phyloP scores from a whole-genome alignment of 2,888 invertebrate genomes.

The Ophion slaviceki region DNA sequence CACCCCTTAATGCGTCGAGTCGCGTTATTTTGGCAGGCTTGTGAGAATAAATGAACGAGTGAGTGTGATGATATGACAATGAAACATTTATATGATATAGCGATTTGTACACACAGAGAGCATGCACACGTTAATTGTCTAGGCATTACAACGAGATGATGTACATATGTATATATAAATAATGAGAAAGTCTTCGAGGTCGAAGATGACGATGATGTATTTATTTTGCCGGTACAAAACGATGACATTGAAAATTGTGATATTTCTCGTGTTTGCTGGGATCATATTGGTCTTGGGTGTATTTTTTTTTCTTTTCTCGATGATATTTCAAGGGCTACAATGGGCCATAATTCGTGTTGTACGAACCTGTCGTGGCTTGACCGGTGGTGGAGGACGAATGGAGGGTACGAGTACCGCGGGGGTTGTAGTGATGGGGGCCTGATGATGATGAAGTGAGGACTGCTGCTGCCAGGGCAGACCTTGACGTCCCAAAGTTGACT shows the following conservation, averaged over 20 bases:
- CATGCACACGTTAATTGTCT: conserved; percentile 59
- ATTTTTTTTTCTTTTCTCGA: neutral
- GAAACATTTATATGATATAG: conserved; percentile 31
- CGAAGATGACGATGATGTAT: conserved; percentile 26
- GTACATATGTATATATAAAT: conserved; percentile 41
- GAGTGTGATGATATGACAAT: conserved; percentile 31
- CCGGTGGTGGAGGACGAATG: conserved; percentile 80
- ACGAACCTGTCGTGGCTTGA: conserved; percentile 82
- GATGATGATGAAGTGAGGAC: conserved; percentile 83
- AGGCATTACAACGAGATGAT: conserved; percentile 43
- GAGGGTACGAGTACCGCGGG: conserved; percentile 78
- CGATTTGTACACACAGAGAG: conserved; percentile 60
- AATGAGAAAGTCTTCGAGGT: conserved; percentile 16
- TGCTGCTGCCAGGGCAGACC: conserved; percentile 83
- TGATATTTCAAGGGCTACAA: neutral
- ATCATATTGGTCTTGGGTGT: neutral
- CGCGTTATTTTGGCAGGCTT: conserved; percentile 37
- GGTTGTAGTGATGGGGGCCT: conserved; percentile 76
- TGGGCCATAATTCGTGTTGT: neutral
- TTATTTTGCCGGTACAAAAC: conserved; percentile 1
- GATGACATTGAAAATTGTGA: conserved; percentile 11
- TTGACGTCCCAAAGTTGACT: conserved; percentile 80
- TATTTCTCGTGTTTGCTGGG: neutral
- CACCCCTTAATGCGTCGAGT: neutral
- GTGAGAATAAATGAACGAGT: conserved; percentile 40